Evolutionary conservation across 2,888 invertebrate species (phyloP).

Genomic region (Psylliodes chrysocephalus): DNA sequence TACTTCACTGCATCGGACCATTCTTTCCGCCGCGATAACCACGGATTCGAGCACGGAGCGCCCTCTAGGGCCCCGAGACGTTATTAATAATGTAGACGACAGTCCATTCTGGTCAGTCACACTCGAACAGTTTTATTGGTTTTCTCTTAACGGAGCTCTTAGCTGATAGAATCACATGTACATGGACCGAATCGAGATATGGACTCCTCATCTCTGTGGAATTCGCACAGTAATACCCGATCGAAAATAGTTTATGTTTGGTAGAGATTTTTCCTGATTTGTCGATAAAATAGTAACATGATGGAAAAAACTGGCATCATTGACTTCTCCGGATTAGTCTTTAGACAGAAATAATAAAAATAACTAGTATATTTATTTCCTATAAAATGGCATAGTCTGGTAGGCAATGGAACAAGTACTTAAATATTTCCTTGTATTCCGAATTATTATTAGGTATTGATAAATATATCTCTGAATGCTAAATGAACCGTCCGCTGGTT

Average conservation of each 20-base stretch:
- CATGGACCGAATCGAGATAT: conserved; percentile 33
- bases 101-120: conserved; percentile 50
- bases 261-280: conserved; percentile 7
- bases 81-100: conserved; percentile 56
- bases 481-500: too few species aligned
- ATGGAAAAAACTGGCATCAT: too few species aligned
- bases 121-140: conserved; percentile 50
- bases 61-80: conserved; percentile 46
- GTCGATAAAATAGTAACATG: neutral
- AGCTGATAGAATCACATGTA: conserved; percentile 49
- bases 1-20: neutral
- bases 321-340: too few species aligned
- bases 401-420: too few species aligned
- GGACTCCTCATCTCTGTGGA: conserved; percentile 18
- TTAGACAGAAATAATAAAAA: too few species aligned
- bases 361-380: too few species aligned
- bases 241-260: conserved; percentile 12
- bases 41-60: conserved; percentile 27
- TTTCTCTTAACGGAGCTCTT: conserved; percentile 49
- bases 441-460: too few species aligned
- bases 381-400: too few species aligned
- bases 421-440: too few species aligned
- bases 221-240: conserved; percentile 15
- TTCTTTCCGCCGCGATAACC: neutral
- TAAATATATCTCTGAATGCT: too few species aligned